Base-by-base conservation (phyloP, 2,797 vertebrate genomes). In the Coranthus polyacanthus region DNA sequence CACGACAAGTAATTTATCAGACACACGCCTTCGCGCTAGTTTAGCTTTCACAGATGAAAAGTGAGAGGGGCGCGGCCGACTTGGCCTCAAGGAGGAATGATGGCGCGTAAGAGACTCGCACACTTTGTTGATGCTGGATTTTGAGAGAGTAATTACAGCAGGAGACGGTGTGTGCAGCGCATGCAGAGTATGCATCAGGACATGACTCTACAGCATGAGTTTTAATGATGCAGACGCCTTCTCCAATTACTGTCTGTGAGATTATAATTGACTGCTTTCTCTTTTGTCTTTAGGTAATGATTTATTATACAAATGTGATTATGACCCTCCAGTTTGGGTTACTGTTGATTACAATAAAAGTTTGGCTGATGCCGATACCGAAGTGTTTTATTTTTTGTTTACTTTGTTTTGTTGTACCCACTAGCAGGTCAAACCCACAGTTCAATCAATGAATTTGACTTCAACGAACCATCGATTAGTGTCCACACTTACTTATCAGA, bases 1-100 rank as follows among this genome's bases (percentile, higher is more conserved):
- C 63, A 76, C 11, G 75, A 75, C 74, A 66, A 67, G 64, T 74
- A 61, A 81, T 84, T 74, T 70, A 79, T 82, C 24, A 71, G 64
- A 39, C 45, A 13, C 59, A 46, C 17, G 41, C 38, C 59, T 60
- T 45, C 24, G n/a, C 36, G n/a, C 16, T 8, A 9, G n/a, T 32
- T 71, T 62, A 36, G 57, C 72, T 80, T 76, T 72, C 37, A 41
- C 24, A 2, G 21, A 51, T 46, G 43, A 50, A 63, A 81, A 74
- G 57, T 34, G 54, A 78, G 72, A 66, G 49, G 68, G 78, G 59
- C 39, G 79, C 15, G 62, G 81, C 63, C 24, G 57, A 62, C 55
- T 42, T 63, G 75, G 75, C 66, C 52, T 65, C 12, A 0, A 52
- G 46, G 13, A 38, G 73, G 68, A 83, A 75, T 36, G 42, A 64